A percentile compares a stretch with the other conserved stretches of the same genome.
These are phyloP conservation scores for Synergus itoensis DNA, from an alignment of 2,888 invertebrate species.

Conservation along the genomic window DNA sequence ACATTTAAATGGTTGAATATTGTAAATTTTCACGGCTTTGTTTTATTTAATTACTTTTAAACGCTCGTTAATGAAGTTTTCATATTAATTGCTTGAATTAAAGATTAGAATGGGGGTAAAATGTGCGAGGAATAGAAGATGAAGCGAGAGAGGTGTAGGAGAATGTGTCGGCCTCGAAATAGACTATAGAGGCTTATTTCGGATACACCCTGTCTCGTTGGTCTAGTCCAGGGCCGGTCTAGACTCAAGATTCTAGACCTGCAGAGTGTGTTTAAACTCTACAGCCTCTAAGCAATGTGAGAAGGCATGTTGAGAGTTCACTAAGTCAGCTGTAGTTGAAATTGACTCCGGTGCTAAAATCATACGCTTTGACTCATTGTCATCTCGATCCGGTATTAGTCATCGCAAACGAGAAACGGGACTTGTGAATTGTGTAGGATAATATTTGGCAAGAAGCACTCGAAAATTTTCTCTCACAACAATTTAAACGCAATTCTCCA, in stretches of 20 bases:
- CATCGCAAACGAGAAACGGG: constrained; percentile 7
- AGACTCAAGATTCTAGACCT: constrained; percentile 72
- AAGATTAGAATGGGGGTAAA: constrained; percentile 4
- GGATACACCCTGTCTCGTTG: constrained; percentile 69
- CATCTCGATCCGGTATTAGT: constrained; percentile 44
- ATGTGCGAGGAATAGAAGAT: constrained; percentile 33
- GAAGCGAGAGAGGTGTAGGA: constrained; percentile 59
- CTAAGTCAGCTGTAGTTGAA: constrained; percentile 56
- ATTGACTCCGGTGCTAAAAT: constrained; percentile 50
- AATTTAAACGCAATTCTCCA: background rate
- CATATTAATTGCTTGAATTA: background rate
- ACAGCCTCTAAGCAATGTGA: constrained; percentile 57
- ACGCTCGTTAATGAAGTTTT: background rate
- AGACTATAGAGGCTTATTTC: constrained; percentile 72
- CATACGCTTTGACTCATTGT: constrained; percentile 44
- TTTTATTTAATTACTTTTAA: background rate
- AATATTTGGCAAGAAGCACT: background rate
- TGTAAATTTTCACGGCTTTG: background rate
- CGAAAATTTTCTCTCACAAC: constrained; percentile 5
- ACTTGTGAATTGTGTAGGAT: background rate
- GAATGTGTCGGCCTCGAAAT: constrained; percentile 68
- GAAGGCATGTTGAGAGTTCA: constrained; percentile 52
- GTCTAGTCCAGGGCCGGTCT: constrained; percentile 72
- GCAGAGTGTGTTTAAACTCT: constrained; percentile 67
- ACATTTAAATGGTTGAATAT: too few species aligned